These are phyloP conservation scores for Parascotia fuliginaria DNA, from an alignment of 2,888 invertebrate species.

Conservation along the genomic window DNA sequence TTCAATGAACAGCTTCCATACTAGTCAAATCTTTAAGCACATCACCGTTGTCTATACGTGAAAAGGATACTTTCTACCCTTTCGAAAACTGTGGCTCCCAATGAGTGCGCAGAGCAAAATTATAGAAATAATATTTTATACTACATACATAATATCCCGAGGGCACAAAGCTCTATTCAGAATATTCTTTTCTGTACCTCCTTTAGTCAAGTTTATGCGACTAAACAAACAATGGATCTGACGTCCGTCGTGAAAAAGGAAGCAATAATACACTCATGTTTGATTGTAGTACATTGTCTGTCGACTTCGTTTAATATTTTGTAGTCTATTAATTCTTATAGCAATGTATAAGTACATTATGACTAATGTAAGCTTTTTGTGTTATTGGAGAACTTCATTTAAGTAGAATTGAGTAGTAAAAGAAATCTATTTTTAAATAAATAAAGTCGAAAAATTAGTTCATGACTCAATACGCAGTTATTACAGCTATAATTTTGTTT, in stretches of 20 bases:
- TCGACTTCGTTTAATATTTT: not conserved
- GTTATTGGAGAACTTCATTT: no score
- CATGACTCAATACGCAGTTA: no score
- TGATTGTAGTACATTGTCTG: conserved; percentile 3
- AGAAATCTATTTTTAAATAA: no score
- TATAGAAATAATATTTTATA: conserved; percentile 43
- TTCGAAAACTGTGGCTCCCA: conserved; percentile 16
- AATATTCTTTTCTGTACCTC: not conserved
- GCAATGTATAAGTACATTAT: no score
- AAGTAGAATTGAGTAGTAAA: no score
- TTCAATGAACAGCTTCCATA: not conserved
- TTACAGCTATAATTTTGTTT: no score
- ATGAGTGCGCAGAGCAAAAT: conserved; percentile 37
- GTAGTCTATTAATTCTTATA: not conserved
- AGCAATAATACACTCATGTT: conserved; percentile 3
- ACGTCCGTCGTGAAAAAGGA: conserved; percentile 2
- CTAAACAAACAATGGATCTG: conserved; percentile 1
- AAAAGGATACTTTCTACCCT: conserved; percentile 13
- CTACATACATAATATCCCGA: conserved; percentile 11
- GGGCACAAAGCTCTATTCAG: conserved; percentile 10
- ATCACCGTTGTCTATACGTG: conserved; percentile 38
- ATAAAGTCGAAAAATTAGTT: no score
- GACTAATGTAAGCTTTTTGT: no score
- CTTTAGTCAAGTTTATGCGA: conserved; percentile 1
- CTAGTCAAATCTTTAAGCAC: conserved; percentile 29